Evolutionary conservation across 2,113 vertebrate species (phyloP).

Genomic region (Caracal caracal): DNA sequence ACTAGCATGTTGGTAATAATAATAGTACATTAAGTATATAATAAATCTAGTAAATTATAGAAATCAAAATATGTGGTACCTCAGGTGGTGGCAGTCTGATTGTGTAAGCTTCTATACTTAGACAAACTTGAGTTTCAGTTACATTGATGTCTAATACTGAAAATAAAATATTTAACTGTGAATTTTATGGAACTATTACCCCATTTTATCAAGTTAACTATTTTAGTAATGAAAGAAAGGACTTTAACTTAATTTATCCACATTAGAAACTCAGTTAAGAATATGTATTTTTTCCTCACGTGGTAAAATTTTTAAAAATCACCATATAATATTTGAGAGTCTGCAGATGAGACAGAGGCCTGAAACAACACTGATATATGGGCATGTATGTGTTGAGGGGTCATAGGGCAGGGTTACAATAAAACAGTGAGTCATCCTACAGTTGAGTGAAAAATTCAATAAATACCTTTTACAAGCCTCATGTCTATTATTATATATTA

Average conservation of each 20-base stretch:
- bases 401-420: background rate
- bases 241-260: constrained; percentile 5
- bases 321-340: background rate
- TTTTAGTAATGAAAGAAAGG: constrained; percentile 42
- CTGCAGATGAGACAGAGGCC: background rate
- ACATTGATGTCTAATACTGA: constrained; percentile 90
- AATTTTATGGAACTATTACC: constrained; percentile 25
- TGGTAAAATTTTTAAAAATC: background rate
- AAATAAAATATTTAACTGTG: constrained; percentile 64
- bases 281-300: background rate
- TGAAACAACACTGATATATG: background rate
- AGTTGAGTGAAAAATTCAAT: background rate
- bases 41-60: background rate
- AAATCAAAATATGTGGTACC: constrained; percentile 82
- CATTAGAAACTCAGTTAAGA: constrained; percentile 21
- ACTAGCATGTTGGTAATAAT: background rate
- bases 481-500: background rate
- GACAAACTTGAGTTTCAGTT: constrained; percentile 89
- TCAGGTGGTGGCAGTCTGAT: constrained; percentile 87
- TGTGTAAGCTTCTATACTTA: constrained; percentile 88
- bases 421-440: background rate
- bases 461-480: background rate
- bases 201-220: background rate
- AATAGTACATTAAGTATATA: constrained; percentile 32
- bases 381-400: background rate